Conservation (phyloP, 2,888 invertebrate genomes). For the Microplitis deprimator region DNA sequence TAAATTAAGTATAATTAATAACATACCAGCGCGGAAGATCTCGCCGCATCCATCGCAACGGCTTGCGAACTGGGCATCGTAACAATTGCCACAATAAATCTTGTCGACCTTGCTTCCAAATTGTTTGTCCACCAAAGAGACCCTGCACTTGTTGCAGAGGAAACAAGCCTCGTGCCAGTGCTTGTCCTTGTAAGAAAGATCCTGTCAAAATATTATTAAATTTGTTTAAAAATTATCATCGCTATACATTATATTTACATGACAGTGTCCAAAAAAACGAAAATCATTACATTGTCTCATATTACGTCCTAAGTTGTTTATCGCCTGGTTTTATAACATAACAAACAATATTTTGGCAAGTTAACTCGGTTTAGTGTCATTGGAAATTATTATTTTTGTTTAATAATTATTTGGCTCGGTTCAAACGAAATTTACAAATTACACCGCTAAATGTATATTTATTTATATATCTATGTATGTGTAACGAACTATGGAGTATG, state of each 20-base stretch:
- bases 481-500: slow-evolving; percentile 28
- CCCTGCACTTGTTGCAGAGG: slow-evolving; percentile 97
- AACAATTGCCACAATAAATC: slow-evolving; percentile 99
- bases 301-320: neutral
- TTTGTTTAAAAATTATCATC: neutral
- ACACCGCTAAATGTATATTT: neutral
- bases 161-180: slow-evolving; percentile 99
- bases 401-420: slow-evolving; percentile 7
- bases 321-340: slow-evolving; percentile 5
- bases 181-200: slow-evolving; percentile 99
- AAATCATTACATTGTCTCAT: neutral
- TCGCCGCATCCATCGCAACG: slow-evolving; percentile 99
- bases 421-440: slow-evolving; percentile 6
- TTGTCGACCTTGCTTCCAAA: slow-evolving; percentile 99
- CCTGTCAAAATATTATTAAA: slow-evolving; percentile 75
- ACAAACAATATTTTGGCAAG: neutral
- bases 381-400: slow-evolving; percentile 5
- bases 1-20: slow-evolving; percentile 13
- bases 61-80: slow-evolving; percentile 99
- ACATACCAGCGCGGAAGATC: slow-evolving; percentile 96
- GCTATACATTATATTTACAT: neutral
- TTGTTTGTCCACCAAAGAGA: slow-evolving; percentile 98
- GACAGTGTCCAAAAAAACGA: neutral
- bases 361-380: neutral
- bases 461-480: slow-evolving; percentile 4